Evolutionary conservation across 2,888 invertebrate genomes (phyloP).

Genomic region (Lasioglossum pauxillum): DNA sequence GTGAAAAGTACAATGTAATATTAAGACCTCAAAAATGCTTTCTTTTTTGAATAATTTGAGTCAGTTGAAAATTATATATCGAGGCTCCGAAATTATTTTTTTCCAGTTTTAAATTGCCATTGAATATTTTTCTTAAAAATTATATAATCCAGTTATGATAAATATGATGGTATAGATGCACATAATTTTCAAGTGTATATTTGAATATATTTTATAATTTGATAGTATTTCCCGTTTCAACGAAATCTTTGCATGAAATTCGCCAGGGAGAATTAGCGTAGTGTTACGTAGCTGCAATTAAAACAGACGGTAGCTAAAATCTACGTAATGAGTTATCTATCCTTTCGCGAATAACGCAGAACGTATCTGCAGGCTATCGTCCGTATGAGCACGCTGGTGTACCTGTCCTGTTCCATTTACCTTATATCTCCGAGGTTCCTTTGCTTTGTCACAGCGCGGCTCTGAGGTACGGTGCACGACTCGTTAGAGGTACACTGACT

Average conservation of each 20-base stretch:
- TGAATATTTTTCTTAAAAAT: not conserved
- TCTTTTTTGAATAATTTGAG: not conserved
- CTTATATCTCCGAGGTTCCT: conserved; percentile 9
- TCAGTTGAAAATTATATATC: not conserved
- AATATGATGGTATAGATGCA: not conserved
- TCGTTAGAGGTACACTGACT: not conserved
- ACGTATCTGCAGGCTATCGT: conserved; percentile 17
- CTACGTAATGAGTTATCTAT: conserved; percentile 11
- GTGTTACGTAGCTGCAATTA: not conserved
- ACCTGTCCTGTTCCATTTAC: not conserved
- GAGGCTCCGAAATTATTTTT: not conserved
- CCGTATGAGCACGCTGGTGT: not conserved
- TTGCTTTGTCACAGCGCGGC: conserved; percentile 9
- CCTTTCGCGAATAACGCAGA: conserved; percentile 11
- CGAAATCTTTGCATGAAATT: not conserved
- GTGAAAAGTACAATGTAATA: not conserved
- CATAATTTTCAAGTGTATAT: not conserved
- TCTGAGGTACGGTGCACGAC: not conserved
- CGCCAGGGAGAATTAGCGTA: not conserved
- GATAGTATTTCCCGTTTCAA: not conserved
- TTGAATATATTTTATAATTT: not conserved
- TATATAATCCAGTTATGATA: not conserved
- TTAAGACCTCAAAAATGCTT: not conserved
- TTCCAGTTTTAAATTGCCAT: no score
- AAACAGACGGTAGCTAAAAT: not conserved